Evolutionary conservation across 2,113 vertebrate species (phyloP), one percentile per base, ranked within the genome.

Genomic region (Rhadina sibilatrix): DNA sequence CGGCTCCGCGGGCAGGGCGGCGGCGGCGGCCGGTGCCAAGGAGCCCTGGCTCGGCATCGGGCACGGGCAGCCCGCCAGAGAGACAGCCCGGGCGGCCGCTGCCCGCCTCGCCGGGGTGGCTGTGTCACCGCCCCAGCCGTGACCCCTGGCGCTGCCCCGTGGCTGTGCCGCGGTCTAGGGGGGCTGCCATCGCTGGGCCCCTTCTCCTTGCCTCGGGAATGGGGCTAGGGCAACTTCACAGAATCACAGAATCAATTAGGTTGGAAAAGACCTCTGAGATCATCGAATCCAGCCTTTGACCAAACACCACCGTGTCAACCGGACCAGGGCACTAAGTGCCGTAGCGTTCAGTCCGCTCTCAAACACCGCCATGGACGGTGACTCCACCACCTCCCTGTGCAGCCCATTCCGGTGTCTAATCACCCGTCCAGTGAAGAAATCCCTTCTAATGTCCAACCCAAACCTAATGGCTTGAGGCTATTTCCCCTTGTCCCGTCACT

Each of bases 71-170:
- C 46, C 44, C 4, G n/a, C 38, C 44, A 44, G 57, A 15, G 11
- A 7, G 9, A 10, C 69, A 9, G 2, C 30, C 31, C 14, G 15
- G 44, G 16, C 5, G 3, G 69, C n/a, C 5, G 19, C n/a, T 30
- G 22, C 5, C n/a, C 20, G 37, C 23, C 22, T 3, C 8, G 10
- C 24, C 28, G 17, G 16, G 57, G 6, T n/a, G 24, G 24, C 15
- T 8, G 25, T 52, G 52, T 15, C 44, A 23, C n/a, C 54, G 6
- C 5, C 20, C 1, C 47, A 4, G 33, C 61, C 37, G 12, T 28
- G 37, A 2, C 40, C 14, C 16, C 7, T 23, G n/a, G 18, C 35
- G 24, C 33, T 50, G 35, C 16, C 23, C 40, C 18, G 0, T 1
- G 20, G 23, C 33, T 11, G 1, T 12, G 61, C 31, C n/a, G 2